Evolutionary conservation across 2,888 invertebrate species (phyloP).

Genomic region (Thalpophila matura): DNA sequence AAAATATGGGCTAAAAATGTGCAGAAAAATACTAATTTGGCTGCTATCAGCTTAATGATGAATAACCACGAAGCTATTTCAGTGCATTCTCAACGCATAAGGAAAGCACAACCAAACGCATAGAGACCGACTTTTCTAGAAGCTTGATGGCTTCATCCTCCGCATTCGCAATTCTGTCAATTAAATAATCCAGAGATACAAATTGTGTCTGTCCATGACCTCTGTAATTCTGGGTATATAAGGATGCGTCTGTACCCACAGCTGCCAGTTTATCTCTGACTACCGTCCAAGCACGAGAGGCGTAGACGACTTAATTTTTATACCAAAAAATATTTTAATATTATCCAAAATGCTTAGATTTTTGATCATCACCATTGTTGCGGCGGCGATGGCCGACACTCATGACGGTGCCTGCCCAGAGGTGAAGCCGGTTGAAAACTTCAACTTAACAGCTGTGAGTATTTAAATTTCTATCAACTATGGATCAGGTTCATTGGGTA

Average conservation of each 20-base stretch:
- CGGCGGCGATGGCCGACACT: slow-evolving; percentile 74
- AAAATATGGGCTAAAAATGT: no score
- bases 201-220: slow-evolving; percentile 80
- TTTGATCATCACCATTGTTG: slow-evolving; percentile 72
- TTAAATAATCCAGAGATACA: slow-evolving; percentile 75
- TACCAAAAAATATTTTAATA: slow-evolving; percentile 35
- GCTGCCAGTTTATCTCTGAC: slow-evolving; percentile 70
- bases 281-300: slow-evolving; percentile 66
- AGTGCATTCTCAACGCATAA: slow-evolving; percentile 6
- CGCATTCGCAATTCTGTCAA: slow-evolving; percentile 69
- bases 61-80: background rate
- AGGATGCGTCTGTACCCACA: slow-evolving; percentile 61
- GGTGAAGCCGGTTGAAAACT: slow-evolving; percentile 77
- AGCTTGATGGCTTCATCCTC: slow-evolving; percentile 60
- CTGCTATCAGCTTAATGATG: background rate
- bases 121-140: slow-evolving; percentile 62
- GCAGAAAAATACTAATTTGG: no score
- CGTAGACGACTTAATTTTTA: slow-evolving; percentile 65
- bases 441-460: slow-evolving; percentile 80
- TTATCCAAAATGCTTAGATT: slow-evolving; percentile 72
- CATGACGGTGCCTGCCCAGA: slow-evolving; percentile 80
- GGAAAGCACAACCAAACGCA: slow-evolving; percentile 29
- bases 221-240: slow-evolving; percentile 76
- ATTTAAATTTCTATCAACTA: background rate
- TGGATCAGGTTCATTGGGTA: background rate